Conservation (phyloP, 1,140 invertebrate genomes). For the Listronotus bonariensis region DNA sequence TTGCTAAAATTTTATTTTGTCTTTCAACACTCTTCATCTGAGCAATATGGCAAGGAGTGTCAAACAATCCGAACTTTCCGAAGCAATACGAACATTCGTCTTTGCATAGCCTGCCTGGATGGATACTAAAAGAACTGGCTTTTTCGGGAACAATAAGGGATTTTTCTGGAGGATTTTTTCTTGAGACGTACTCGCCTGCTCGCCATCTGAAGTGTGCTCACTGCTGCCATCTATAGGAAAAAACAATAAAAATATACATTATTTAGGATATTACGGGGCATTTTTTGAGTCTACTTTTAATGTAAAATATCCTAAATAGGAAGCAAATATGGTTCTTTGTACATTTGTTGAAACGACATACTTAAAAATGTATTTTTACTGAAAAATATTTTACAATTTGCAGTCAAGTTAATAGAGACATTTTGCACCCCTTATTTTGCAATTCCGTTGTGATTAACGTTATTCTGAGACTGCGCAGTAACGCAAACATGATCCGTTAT, state of each 20-base stretch:
- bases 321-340: no score
- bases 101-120: slow-evolving; percentile 75
- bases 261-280: no score
- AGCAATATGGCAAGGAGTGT: slow-evolving; percentile 83
- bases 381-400: no score
- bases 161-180: slow-evolving; percentile 61
- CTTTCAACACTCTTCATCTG: slow-evolving; percentile 79
- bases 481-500: no score
- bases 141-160: slow-evolving; percentile 82
- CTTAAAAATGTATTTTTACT: no score
- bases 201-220: slow-evolving; percentile 55
- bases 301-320: no score
- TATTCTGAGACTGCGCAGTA: no score
- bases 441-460: no score
- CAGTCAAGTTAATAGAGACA: no score
- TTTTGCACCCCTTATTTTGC: no score
- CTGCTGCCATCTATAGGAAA: slow-evolving; percentile 53
- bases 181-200: slow-evolving; percentile 52
- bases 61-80: slow-evolving; percentile 81
- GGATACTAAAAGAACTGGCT: slow-evolving; percentile 82
- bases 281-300: no score
- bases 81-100: slow-evolving; percentile 85
- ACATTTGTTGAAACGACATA: no score
- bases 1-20: slow-evolving; percentile 74
- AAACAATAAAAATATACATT: not conserved